Evolutionary conservation across 2,888 invertebrate species (phyloP), one percentile per base, ranked within the genome.

Genomic region (Scaptomyza caliginosa): DNA sequence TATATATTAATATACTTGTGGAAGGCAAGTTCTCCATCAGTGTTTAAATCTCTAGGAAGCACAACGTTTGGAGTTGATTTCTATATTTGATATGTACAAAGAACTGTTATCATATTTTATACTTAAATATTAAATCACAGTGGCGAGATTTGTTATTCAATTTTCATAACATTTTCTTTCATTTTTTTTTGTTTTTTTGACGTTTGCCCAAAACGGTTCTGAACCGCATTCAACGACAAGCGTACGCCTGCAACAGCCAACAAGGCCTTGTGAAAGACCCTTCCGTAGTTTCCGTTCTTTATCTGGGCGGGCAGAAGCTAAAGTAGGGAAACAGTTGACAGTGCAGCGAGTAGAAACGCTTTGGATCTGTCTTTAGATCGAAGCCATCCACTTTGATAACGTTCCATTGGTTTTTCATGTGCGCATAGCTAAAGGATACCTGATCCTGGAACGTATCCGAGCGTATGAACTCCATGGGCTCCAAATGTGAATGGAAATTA

Each of bases 401-500:
- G 90, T 97, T 97, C 95, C 95, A 95, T 88, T 96, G 96, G 77
- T 95, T 95, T 88, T 95, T 95, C 81, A 93, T 94, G 80, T 94
- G 94, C 21, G 95, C 94, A 91, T 97, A 97, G 89, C 97, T 96
- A 90, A 97, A 97, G 66, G 97, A 96, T 83, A 97, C 96, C 93
- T 96, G 98, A 88, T 97, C 95, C 69, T 94, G 94, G 86, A 98
- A 95, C 17, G 94, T 94, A 80, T 96, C 96, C 67, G 94, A 93
- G 51, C 95, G 93, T 73, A 98, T 93, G 82, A 96, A 95, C 91
- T 96, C 96, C 95, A 98, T 96, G 58, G 96, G 96, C 90, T 99
- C 98, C 84, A 98, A 93, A 91, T 99, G 98, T 0, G 98, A 99
- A 91, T 98, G 98, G 91, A 99, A 98, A 90, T 95, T 95, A 72